Base-by-base conservation (phyloP, 2,888 invertebrate species). In the Ochlodes sylvanus region DNA sequence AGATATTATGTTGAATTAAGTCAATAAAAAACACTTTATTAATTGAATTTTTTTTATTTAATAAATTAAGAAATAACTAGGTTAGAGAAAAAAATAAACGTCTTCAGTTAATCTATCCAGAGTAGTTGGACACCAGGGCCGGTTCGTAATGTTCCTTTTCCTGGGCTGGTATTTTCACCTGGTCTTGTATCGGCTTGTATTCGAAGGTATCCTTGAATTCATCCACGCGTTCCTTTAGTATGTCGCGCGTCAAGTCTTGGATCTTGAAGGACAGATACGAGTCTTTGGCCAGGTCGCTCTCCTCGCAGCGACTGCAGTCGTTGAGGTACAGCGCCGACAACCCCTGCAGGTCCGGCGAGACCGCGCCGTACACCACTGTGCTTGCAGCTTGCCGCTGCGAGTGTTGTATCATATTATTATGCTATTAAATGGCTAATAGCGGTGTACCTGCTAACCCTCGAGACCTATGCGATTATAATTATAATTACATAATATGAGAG, bases 281-380 rank as follows among this genome's bases (percentile, higher is more conserved):
- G 72, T 92, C 86, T 41, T 76, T 79, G 1, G 89, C 91, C 27
- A 92, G 71, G 0, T 86, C 84, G 69, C 92, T 91, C 67, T 86
- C 87, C 7, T 80, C 82, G 63, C 97, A 96, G 34, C 96, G 95
- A 83, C 94, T 96, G 80, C 98, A 98, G 85, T 98, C 97, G 84
- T 98, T 98, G 82, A 97, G 97, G 89, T 99, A 99, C 71, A 96
- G 86, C 14, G 97, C 98, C n/a, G 98, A 96, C 0, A 96, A 87
- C 0, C 96, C 97, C 38, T 95, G 94, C 69, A 99, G 90, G 75
- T 98, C 98, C 1, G 95, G 94, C 0, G 97, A 96, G 0, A 97
- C 96, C 7, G 98, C 98, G 87, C 98, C 98, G 88, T 96, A 98
- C 15, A 98, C 93, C 1, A 96, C 95, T 0, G 98, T 98, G 71